phyloP scores from a whole-genome alignment of 2,113 vertebrate species.

The Ariopsis seemanni region DNA sequence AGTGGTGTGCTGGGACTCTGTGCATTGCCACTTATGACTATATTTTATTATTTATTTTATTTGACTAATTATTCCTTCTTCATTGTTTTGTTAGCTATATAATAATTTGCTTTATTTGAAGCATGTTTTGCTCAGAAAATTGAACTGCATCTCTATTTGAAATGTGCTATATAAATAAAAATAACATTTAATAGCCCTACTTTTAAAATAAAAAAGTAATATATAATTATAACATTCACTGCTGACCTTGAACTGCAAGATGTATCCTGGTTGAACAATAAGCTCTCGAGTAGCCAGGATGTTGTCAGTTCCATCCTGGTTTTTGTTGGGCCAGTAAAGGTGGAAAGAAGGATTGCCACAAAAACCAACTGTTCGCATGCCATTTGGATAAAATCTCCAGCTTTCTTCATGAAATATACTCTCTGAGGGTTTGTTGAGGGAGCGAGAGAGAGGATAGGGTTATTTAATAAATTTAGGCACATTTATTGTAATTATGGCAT shows the following conservation, averaged over 20 bases:
- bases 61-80: too few species aligned
- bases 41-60: too few species aligned
- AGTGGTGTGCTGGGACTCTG: background rate
- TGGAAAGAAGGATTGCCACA: conserved; percentile 99
- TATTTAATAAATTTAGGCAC: background rate
- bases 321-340: conserved; percentile 98
- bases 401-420: conserved; percentile 93
- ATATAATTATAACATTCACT: background rate
- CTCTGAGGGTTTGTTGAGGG: conserved; percentile 73
- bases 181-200: background rate
- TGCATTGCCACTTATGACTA: too few species aligned
- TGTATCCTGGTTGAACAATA: conserved; percentile 96
- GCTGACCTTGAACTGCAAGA: conserved; percentile 94
- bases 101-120: background rate
- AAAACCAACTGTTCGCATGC: conserved; percentile 94
- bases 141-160: background rate
- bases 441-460: background rate
- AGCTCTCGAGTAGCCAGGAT: conserved; percentile 93
- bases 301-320: conserved; percentile 91
- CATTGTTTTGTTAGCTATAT: background rate
- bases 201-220: background rate
- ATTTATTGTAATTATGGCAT: background rate
- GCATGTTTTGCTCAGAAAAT: background rate
- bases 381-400: conserved; percentile 98
- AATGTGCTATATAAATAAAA: too few species aligned